Base-by-base conservation (phyloP, 2,888 invertebrate genomes). In the Cephus pulcher region DNA sequence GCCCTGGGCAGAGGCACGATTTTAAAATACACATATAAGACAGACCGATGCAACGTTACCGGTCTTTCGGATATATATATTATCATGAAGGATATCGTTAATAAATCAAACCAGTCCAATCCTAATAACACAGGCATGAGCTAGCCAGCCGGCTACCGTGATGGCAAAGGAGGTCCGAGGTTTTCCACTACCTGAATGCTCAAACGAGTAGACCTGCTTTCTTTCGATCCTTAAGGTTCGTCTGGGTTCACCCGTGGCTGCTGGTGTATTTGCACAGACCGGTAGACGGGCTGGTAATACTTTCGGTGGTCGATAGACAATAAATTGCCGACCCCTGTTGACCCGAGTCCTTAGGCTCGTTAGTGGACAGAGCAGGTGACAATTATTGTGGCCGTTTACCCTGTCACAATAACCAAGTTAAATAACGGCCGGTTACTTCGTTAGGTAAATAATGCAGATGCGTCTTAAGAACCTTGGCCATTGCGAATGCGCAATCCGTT, bases 301-400 rank as follows among this genome's bases (percentile, higher is more conserved):
- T 56, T 56, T 56, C 15, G 56, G 56, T 56, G 56, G 15, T 23
- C 56, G 56, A 82, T 75, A 75, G 80, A 69, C 77, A 79, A 84
- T 84, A 84, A 84, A 85, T 85, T 78, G 80, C 73, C 70, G 75
- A 79, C 75, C 80, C 75, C 77, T 79, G 70, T 56, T 70, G 75
- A 75, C 75, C 76, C 74, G 74, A 37, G 77, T n/a, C 75, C 79
- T 70, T 78, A 71, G 74, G 79, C 79, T 84, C 75, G 78, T 83
- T 84, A 84, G 74, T 80, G 73, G 23, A 9, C 32, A 1, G 71
- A 30, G 56, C 56, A 56, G 15, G 56, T 56, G 56, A 56, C 56
- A 56, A 56, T 56, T 56, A 56, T 56, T 15, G 56, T 23, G 23
- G 56, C 56, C 56, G 9, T 23, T 56, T 56, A 56, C 23, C 56